Evolutionary conservation across 1,140 invertebrate species (phyloP), one percentile per base, ranked within the genome.

Genomic region (Danaus melanippus): DNA sequence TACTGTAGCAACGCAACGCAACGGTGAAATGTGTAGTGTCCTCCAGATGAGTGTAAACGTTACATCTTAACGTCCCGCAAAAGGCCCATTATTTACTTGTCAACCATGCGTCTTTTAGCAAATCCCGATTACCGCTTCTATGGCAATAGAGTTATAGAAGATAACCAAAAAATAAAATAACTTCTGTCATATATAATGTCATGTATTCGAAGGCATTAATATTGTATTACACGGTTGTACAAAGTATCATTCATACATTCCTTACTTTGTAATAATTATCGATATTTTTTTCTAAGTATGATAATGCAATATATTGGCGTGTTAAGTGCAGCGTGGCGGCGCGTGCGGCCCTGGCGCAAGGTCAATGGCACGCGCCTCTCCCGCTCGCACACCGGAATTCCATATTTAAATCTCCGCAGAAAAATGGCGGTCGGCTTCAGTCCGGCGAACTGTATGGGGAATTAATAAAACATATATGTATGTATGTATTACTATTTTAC

Each of bases 351-450:
- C 76, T 74, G 76, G 68, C 71, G 74, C 83, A 86, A 86, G 83
- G 83, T 86, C 83, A 86, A 86, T 86, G 83, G 83, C 83, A 86
- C 79, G 78, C 75, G 74, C 67, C 76, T 79, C 76, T 86, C 82
- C 79, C 74, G 72, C 83, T 86, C 83, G 76, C 81, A 86, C 83
- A 86, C 83, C 83, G 83, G 81, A 86, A 86, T 86, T 84, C 83
- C 83, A 86, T 84, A 86, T 86, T 86, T 86, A 84, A 86, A 86
- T 86, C 83, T 84, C 83, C 81, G 83, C 83, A 86, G 79, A 86
- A 86, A 86, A 86, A 86, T 86, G 83, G 83, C 83, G 76, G 75
- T 76, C 77, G 79, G 74, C 75, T 84, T 69, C 79, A 84, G 84
- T 84, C 81, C 79, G 71, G 72, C 65, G 64, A 71, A 78, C 69